A percentile compares a stretch with the other conserved stretches of the same genome.
phyloP scores from a whole-genome alignment of 2,113 vertebrate genomes.

The Pollimyrus isidori region DNA sequence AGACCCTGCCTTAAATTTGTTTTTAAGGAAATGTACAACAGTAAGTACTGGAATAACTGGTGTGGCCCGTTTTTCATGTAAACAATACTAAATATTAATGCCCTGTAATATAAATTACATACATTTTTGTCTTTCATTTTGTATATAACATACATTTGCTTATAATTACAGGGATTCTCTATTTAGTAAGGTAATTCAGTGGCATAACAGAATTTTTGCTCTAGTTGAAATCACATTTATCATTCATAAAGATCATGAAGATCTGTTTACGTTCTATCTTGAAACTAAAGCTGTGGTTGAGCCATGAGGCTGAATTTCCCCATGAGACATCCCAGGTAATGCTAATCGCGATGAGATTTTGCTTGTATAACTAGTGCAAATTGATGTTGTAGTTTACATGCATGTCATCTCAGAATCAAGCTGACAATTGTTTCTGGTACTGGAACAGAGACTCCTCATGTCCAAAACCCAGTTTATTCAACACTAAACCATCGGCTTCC shows the following conservation, averaged over 20 bases:
- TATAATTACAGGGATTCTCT: not conserved
- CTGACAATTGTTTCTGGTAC: not conserved
- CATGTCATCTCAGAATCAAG: not conserved
- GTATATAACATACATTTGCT: not conserved
- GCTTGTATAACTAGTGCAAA: not conserved
- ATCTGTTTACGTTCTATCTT: not conserved
- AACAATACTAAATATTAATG: not conserved
- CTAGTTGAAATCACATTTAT: not conserved
- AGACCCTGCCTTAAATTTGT: not conserved
- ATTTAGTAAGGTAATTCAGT: not conserved
- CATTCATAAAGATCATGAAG: not conserved
- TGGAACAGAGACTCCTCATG: not conserved
- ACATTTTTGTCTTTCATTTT: not conserved
- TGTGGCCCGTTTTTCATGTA: constrained; percentile 10
- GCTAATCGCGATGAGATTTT: not conserved
- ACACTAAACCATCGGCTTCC: not conserved
- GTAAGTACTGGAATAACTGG: constrained; percentile 16
- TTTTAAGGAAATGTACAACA: not conserved
- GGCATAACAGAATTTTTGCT: not conserved
- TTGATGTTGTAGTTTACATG: not conserved
- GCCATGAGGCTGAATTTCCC: not conserved
- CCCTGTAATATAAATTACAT: not conserved
- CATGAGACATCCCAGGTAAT: not conserved
- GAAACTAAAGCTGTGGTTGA: not conserved
- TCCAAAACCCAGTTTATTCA: not conserved